Base-by-base conservation (phyloP, 2,113 vertebrate species). In the Spea bombifrons region DNA sequence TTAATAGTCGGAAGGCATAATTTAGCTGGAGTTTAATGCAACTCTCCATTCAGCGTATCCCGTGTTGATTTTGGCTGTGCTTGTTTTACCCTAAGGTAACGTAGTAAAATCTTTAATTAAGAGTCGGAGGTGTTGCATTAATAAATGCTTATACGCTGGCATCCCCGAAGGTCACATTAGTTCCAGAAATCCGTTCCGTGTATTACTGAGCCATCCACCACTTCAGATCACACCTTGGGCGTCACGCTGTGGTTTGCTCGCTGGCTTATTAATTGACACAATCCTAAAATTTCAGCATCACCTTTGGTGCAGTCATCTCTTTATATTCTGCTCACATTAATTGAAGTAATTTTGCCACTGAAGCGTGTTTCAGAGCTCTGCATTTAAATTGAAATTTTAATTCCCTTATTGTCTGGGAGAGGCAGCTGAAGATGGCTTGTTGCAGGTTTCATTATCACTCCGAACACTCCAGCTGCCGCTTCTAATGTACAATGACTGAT, bases 331-430 rank as follows among this genome's bases (percentile, higher is more conserved):
- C 88, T 93, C 91, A 89, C 91, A 93, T 92, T 94, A 93, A 94
- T 93, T 93, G 92, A 92, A 92, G 90, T 92, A 92, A 94, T 94
- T 93, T 92, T 90, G 90, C 87, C 88, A 90, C 90, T 90, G 91
- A 88, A 92, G 92, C 91, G 83, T 93, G 91, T 91, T 93, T 90
- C 89, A 86, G 87, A 90, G 88, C 91, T 91, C 91, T 92, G 92
- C 92, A 93, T 94, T 94, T 92, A 93, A 94, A 94, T 94, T 92
- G 92, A 92, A 93, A 91, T 94, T 93, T 92, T 94, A 93, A 93
- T 93, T 93, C 92, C 90, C 91, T 91, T 83, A 92, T 93, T 94
- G 92, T 94, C 92, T 93, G 90, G 88, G 88, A 84, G 91, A 90
- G 90, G 86, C 15, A 61, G 88, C 85, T 83, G 88, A 90, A 90